Conservation (phyloP, 2,113 vertebrate genomes). For the Neodon shergylaensis region DNA sequence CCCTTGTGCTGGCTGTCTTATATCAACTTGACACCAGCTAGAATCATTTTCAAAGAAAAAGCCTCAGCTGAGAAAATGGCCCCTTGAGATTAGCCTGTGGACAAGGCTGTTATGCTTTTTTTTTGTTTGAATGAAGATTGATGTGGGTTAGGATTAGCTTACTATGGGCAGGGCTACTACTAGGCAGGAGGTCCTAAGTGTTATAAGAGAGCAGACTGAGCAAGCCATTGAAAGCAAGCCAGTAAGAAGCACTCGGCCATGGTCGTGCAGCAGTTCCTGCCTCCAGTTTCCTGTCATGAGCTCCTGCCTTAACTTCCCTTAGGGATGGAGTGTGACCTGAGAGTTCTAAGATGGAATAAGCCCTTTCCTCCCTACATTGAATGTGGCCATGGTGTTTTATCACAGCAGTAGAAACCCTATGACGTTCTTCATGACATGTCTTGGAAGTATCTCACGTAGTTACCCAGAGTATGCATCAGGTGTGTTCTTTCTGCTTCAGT, state of each 20-base stretch:
- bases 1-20: neutral
- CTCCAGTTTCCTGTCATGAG: neutral
- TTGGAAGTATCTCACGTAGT: conserved; percentile 71
- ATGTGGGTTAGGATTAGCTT: neutral
- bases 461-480: conserved; percentile 51
- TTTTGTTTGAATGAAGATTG: neutral
- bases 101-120: neutral
- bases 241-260: neutral
- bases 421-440: conserved; percentile 42
- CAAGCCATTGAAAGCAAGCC: neutral
- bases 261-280: neutral
- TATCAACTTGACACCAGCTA: neutral
- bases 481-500: conserved; percentile 42
- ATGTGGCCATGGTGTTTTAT: neutral
- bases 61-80: neutral
- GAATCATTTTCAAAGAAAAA: neutral
- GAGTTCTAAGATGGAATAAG: neutral
- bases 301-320: neutral
- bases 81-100: neutral
- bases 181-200: neutral
- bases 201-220: neutral
- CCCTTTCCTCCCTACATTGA: neutral
- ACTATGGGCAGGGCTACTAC: too few relatives aligned
- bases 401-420: neutral
- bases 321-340: neutral